Base-by-base conservation (phyloP, 2,113 vertebrate genomes). In the Haemorhous mexicanus region DNA sequence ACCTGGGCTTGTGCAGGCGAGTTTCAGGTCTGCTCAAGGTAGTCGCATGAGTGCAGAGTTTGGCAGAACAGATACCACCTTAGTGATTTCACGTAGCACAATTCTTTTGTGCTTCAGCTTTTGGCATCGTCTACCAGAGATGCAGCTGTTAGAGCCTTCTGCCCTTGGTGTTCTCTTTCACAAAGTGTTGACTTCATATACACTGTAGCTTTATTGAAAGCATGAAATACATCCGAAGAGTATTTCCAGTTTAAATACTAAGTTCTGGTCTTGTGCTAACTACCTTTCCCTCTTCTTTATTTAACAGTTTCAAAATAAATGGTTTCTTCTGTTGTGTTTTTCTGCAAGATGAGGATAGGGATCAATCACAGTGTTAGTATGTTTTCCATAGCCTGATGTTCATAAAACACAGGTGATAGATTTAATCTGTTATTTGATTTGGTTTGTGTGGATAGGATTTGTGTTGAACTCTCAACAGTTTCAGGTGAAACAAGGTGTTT, bases 1-100 rank as follows among this genome's bases (percentile, higher is more conserved):
- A 70, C 13, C 7, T 13, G 5, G 11, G 26, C 10, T 23, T 68
- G 20, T 33, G 30, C 68, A 59, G 23, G 14, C 0, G 0, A n/a
- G 15, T 52, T 86, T 73, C 33, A 32, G 20, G 14, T 61, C 59
- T 83, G 3, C 19, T 53, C 3, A 1, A 73, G 49, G 49, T 19
- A 85, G 13, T 24, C 17, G n/a, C 6, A 3, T 37, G 33, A 15
- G 33, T 37, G 27, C 24, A 46, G 58, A 62, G 27, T 70, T 44
- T 80, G n/a, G 32, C 26, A 73, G 76, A 74, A 44, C 20, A 70
- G 43, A 10, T 44, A 37, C 24, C 16, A n/a, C 13, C 20, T 72
- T 22, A 23, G 0, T 79, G 23, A 47, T 64, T 64, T 33, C 23
- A 41, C 3, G 1, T 35, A 32, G 63, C 32, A 87, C 61, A 59